Evolutionary conservation across 2,113 vertebrate species (phyloP).

Genomic region (Oophaga pumilio): DNA sequence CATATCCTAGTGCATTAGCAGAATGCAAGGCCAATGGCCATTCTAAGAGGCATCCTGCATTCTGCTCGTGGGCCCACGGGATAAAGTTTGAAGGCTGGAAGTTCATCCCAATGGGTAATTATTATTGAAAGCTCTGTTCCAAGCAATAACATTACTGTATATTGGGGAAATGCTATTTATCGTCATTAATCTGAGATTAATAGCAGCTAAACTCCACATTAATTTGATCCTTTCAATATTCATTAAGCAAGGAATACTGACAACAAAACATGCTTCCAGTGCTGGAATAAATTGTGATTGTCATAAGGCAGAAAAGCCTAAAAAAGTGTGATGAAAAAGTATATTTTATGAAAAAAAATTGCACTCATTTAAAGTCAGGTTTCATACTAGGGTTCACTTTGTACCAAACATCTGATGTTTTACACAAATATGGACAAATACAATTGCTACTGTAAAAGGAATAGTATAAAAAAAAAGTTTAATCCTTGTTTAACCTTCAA

Average conservation of each 20-base stretch:
- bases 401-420: conserved; percentile 12
- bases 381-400: conserved; percentile 7
- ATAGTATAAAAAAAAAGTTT: not conserved
- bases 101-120: not conserved
- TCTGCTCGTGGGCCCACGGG: too few species aligned
- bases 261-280: not conserved
- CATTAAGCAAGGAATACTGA: not conserved
- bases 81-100: not conserved
- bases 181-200: not conserved
- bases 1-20: too few species aligned
- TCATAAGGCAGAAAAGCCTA: not conserved
- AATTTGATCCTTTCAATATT: not conserved
- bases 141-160: not conserved
- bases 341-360: not conserved
- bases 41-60: too few species aligned
- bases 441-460: not conserved
- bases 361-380: not conserved
- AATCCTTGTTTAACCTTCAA: not conserved
- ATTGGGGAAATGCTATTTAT: not conserved
- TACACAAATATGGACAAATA: not conserved
- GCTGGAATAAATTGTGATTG: not conserved
- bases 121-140: not conserved
- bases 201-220: not conserved
- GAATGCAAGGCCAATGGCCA: too few species aligned
- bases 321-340: not conserved